Conservation (phyloP, 2,797 vertebrate genomes). For the Geotrypetes seraphini region DNA sequence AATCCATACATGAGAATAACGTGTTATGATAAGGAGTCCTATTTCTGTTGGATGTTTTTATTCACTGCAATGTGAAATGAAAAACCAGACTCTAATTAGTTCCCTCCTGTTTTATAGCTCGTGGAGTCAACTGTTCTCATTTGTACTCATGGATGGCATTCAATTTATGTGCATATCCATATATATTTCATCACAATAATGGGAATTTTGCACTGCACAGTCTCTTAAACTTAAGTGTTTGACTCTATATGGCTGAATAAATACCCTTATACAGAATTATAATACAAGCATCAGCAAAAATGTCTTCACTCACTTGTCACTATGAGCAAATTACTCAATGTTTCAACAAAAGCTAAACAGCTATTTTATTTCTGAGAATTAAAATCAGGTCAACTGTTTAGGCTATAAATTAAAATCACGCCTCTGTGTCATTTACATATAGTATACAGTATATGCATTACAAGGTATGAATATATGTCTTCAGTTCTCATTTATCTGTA, state of each 20-base stretch:
- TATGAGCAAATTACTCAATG: conserved; percentile 1
- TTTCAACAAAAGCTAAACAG: not conserved
- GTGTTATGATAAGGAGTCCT: too few species aligned
- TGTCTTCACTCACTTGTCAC: not conserved
- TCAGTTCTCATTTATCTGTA: too few species aligned
- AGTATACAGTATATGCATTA: too few species aligned
- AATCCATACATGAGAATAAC: too few species aligned
- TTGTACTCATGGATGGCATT: too few species aligned
- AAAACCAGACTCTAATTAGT: too few species aligned
- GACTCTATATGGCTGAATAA: not conserved
- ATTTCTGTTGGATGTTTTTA: too few species aligned
- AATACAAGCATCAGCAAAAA: not conserved
- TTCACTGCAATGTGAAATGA: too few species aligned
- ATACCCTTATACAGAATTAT: not conserved
- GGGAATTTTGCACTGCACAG: not conserved
- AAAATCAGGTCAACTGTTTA: not conserved
- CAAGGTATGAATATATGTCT: too few species aligned
- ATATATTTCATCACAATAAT: not conserved
- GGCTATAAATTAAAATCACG: not conserved
- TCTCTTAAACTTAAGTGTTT: not conserved
- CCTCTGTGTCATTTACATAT: too few species aligned
- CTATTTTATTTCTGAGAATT: not conserved
- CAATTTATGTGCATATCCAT: not conserved
- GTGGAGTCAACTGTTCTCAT: too few species aligned
- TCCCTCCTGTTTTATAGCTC: too few species aligned